Conservation (phyloP, 2,888 invertebrate genomes). For the Eudemis profundana region DNA sequence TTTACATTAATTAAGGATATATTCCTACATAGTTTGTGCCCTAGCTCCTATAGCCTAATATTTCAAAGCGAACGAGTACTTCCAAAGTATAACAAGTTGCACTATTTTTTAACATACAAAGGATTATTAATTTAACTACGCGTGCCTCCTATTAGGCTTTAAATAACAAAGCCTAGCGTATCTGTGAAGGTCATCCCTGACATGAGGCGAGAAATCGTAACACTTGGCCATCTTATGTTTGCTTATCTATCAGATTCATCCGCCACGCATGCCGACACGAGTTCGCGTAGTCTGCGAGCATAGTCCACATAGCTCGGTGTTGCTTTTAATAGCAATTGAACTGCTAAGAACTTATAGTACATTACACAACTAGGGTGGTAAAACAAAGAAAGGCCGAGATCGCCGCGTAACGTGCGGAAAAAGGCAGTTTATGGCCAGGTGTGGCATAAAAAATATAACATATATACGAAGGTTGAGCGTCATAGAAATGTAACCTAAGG, state of each 20-base stretch:
- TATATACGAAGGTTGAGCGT: not conserved
- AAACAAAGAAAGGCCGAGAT: too few species aligned
- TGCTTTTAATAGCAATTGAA: not conserved
- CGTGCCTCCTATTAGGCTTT: not conserved
- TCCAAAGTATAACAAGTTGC: too few species aligned
- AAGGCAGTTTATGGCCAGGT: too few species aligned
- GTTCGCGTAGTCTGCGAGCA: constrained; percentile 18
- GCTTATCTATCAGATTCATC: constrained; percentile 76
- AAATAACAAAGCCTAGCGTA: constrained; percentile 4
- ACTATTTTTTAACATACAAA: too few species aligned
- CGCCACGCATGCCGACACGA: constrained; percentile 69
- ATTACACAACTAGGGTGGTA: too few species aligned
- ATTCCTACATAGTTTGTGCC: too few species aligned
- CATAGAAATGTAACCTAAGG: too few species aligned
- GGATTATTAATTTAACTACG: too few species aligned
- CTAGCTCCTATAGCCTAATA: too few species aligned
- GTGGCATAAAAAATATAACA: not conserved
- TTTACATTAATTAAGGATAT: too few species aligned
- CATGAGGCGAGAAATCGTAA: constrained; percentile 56
- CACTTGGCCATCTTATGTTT: constrained; percentile 32
- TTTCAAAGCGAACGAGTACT: too few species aligned
- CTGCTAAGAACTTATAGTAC: not conserved
- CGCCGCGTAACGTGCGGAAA: too few species aligned
- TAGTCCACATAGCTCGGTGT: constrained; percentile 20
- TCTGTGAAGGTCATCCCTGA: constrained; percentile 52